Evolutionary conservation across 2,113 vertebrate species (phyloP), one percentile per base, ranked within the genome.

Genomic region (Sylvilagus bachmani): DNA sequence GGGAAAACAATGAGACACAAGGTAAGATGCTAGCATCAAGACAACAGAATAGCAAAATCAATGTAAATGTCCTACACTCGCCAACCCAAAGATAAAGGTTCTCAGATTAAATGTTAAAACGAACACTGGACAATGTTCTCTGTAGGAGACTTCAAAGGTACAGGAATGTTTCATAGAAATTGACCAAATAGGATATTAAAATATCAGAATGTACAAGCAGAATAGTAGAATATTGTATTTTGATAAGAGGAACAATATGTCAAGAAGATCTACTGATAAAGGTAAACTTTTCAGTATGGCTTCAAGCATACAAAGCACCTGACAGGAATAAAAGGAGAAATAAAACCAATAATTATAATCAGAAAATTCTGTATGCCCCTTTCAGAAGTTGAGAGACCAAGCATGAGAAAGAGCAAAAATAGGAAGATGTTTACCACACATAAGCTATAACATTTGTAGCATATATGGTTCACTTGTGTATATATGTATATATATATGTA

Each of bases 151-250:
- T 58, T 80, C 58, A 91, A 33, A 31, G 4, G 27, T 79, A 58
- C 14, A 69, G 62, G 53, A 64, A 58, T 86, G 53, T 71, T 77
- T 71, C 89, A 24, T 86, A 69, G 31, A 36, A 81, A 64, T 53
- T 6, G 62, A 86, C 27, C 75, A 81, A 94, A 96, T 38, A 83
- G 38, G 64, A 73, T 74, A 64, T 94, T 67, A 81, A 84, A 93
- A 83, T 12, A 51, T 74, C 36, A 49, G 78, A 64, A 27, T 51
- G 25, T 62, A 71, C 29, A 90, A 53, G 13, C 5, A 88, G 58
- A 81, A 44, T 77, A 86, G 38, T 74, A 80, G 67, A 49, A 86
- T 69, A 79, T 58, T 91, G 19, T 69, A 44, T 70, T 88, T 84
- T 88, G 49, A 27, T 62, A 55, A 53, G 61, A 86, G 77, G 21